Evolutionary conservation across 2,797 vertebrate genomes (phyloP).

Genomic region (Cryptoblepharus egeriae): DNA sequence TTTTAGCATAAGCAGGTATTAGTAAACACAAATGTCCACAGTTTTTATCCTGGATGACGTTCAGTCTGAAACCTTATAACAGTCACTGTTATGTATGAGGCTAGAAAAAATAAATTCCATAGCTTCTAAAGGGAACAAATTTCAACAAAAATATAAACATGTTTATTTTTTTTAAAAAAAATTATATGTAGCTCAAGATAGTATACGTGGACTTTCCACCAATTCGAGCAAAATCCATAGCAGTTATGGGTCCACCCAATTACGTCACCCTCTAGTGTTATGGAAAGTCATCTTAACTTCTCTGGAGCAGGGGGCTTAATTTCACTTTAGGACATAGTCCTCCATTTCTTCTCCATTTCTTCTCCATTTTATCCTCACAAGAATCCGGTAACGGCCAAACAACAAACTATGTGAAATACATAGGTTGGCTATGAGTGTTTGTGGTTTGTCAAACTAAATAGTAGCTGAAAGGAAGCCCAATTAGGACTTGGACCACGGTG

Average conservation of each 20-base stretch:
- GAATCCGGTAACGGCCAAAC: not conserved
- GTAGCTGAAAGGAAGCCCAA: too few relatives aligned
- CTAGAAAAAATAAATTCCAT: not conserved
- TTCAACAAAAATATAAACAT: slow-evolving; percentile 42
- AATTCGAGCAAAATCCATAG: too few relatives aligned
- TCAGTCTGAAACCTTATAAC: slow-evolving; percentile 15
- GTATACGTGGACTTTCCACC: not conserved
- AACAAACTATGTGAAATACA: too few relatives aligned
- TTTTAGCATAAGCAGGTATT: not conserved
- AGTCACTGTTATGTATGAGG: not conserved
- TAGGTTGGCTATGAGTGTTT: too few relatives aligned
- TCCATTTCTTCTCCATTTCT: too few relatives aligned
- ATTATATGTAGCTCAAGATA: not conserved
- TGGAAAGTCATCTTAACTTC: too few relatives aligned
- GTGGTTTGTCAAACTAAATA: too few relatives aligned
- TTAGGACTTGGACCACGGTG: too few relatives aligned
- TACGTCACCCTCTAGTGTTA: too few relatives aligned
- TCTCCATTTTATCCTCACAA: not conserved
- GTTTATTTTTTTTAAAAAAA: not conserved
- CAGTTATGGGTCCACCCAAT: too few relatives aligned
- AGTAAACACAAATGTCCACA: not conserved
- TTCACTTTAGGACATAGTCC: too few relatives aligned
- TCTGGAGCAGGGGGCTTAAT: too few relatives aligned
- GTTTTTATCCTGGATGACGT: not conserved
- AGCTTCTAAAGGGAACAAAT: slow-evolving; percentile 14